Base-by-base conservation (phyloP, 1,140 invertebrate genomes). In the Teleogryllus occipitalis region DNA sequence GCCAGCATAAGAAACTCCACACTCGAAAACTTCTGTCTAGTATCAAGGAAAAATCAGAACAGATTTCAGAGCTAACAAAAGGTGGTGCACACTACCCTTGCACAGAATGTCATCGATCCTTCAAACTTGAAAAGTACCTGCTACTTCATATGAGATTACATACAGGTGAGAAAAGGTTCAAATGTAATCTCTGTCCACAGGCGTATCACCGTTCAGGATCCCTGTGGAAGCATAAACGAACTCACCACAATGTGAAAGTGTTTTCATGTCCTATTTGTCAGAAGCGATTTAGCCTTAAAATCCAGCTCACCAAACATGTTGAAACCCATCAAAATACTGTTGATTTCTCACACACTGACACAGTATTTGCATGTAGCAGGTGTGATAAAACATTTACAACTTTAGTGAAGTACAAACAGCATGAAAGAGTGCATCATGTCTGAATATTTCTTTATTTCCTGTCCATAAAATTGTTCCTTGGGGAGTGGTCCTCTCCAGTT, bases 151-250 rank as follows among this genome's bases (percentile, higher is more conserved):
- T 74, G 7, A 65, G 78, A 18, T 73, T 74, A 6, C 78, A 79
- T 47, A 79, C 78, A 21, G 78, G 78, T 8, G 78, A 79, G 46
- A 49, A 72, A 8, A 49, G 27, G 10, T 79, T 75, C 21, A 47
- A 27, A 14, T 79, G 78, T 39, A 75, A 79, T 65, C 27, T 74
- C 21, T 79, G 78, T 75, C 18, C 72, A 22, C 72, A 74, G 22
- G 72, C 78, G 10, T 79, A 73, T 48, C 47, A 49, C 46, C n/a
- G 78, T 0, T 74, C 46, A 21, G 74, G 47, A 10, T 27, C 73
- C 18, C 47, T 79, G 22, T 79, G 78, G 78, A 73, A 74, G 14
- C 78, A 79, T 46, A 79, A 79, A 49, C 65, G 73, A 21, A 77
- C 76, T 77, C 76, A 77, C 21, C 48, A 48, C 22, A 47, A n/a